Percentiles rank a stretch among this genome's conserved stretches.
Conservation (phyloP, 2,113 vertebrate genomes). For the Tupaia chinensis region DNA sequence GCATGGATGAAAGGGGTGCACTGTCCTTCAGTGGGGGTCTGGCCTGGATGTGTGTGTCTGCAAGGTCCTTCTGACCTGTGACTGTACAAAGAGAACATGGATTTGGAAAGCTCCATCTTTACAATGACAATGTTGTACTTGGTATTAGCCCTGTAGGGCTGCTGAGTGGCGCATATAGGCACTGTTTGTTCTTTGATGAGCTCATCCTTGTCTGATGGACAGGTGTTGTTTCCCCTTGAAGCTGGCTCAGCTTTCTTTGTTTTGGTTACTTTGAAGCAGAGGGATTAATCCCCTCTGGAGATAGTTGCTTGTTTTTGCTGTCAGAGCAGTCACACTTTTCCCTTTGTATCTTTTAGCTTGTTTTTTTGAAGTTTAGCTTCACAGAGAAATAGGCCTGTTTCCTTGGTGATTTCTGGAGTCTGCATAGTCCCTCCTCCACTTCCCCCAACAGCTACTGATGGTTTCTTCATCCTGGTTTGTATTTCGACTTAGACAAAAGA, state of each 20-base stretch:
- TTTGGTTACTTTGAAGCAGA: slow-evolving; percentile 78
- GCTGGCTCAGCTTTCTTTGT: slow-evolving; percentile 69
- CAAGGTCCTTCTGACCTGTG: too few species aligned
- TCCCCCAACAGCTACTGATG: not conserved
- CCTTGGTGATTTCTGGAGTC: slow-evolving; percentile 68
- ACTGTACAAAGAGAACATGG: not conserved
- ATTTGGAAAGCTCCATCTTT: slow-evolving; percentile 28
- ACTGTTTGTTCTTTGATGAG: slow-evolving; percentile 37
- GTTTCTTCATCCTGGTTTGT: not conserved
- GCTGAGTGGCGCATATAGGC: not conserved
- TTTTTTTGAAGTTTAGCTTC: slow-evolving; percentile 80
- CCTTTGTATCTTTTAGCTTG: slow-evolving; percentile 75
- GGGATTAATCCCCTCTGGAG: slow-evolving; percentile 78
- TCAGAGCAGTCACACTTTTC: slow-evolving; percentile 76
- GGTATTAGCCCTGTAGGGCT: not conserved
- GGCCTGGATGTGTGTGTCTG: not conserved
- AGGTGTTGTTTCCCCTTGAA: slow-evolving; percentile 49
- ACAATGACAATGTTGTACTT: not conserved
- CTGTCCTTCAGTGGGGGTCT: not conserved
- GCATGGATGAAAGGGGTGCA: fast-evolving
- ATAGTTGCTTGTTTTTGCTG: slow-evolving; percentile 80
- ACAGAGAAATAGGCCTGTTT: slow-evolving; percentile 75
- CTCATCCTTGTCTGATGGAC: slow-evolving; percentile 58
- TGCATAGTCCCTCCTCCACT: not conserved
- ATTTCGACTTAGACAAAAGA: not conserved